phyloP scores from a whole-genome alignment of 2,888 invertebrate species.

The Protodeltote pygarga region DNA sequence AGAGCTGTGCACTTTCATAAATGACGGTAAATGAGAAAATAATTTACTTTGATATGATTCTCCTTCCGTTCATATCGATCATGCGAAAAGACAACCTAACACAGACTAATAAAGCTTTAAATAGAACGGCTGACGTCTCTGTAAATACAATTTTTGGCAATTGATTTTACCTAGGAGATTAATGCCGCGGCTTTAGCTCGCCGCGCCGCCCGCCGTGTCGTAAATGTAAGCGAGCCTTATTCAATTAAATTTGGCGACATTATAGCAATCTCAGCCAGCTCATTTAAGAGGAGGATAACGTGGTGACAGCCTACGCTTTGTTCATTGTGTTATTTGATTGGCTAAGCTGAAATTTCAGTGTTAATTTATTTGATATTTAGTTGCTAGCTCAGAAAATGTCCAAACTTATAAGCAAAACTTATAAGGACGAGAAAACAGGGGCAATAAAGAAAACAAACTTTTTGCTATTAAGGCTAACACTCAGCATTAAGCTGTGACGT shows the following conservation, averaged over 20 bases:
- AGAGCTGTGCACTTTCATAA: slow-evolving; percentile 75
- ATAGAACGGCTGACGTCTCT: slow-evolving; percentile 50
- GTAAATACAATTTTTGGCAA: slow-evolving; percentile 82
- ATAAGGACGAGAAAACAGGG: too few species aligned
- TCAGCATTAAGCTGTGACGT: too few species aligned
- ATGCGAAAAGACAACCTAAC: slow-evolving; percentile 66
- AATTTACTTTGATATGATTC: slow-evolving; percentile 83
- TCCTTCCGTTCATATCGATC: slow-evolving; percentile 61
- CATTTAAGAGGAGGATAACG: slow-evolving; percentile 72
- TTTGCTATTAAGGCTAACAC: too few species aligned
- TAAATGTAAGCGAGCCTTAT: slow-evolving; percentile 85
- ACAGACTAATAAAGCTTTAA: slow-evolving; percentile 57
- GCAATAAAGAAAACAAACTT: too few species aligned
- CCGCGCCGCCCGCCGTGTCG: slow-evolving; percentile 70
- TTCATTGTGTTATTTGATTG: slow-evolving; percentile 70
- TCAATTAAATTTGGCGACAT: slow-evolving; percentile 84
- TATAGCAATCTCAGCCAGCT: slow-evolving; percentile 81
- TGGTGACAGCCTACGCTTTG: slow-evolving; percentile 63
- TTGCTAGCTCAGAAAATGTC: slow-evolving; percentile 21
- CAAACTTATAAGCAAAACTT: slow-evolving; percentile 7
- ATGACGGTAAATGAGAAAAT: slow-evolving; percentile 77
- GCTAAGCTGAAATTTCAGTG: slow-evolving; percentile 42
- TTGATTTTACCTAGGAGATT: slow-evolving; percentile 82
- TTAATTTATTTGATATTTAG: slow-evolving; percentile 43
- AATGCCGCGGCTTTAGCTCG: slow-evolving; percentile 76